phyloP scores from a whole-genome alignment of 2,888 invertebrate species.

The Temnothorax rugatulus region DNA sequence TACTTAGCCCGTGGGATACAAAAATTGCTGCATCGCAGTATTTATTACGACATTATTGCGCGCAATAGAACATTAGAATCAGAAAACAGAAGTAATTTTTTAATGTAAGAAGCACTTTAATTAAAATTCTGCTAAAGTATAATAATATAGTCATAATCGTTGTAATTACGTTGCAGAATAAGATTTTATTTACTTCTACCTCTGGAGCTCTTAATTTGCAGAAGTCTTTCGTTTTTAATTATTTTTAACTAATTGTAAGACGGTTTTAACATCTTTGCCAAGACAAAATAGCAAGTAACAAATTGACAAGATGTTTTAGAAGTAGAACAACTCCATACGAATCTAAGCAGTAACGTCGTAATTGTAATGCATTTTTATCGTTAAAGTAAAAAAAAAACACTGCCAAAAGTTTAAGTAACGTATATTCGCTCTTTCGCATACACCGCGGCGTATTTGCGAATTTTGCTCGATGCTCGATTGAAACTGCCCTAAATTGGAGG shows the following conservation, averaged over 20 bases:
- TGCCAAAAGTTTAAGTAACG: not conserved
- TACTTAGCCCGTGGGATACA: not conserved
- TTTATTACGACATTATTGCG: not conserved
- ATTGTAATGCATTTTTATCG: not conserved
- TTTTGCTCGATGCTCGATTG: not conserved
- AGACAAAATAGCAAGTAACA: not conserved
- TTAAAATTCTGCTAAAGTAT: not conserved
- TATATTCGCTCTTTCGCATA: not conserved
- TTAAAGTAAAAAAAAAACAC: not conserved
- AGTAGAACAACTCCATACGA: not conserved
- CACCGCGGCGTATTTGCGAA: not conserved
- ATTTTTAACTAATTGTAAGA: not conserved
- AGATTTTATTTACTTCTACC: constrained; percentile 1
- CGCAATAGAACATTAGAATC: not conserved
- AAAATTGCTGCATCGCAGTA: not conserved
- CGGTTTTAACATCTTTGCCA: not conserved
- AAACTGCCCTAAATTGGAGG: constrained; percentile 11
- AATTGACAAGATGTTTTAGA: not conserved
- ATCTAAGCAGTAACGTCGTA: not conserved
- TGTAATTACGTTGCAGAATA: not conserved
- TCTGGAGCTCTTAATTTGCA: constrained; percentile 2
- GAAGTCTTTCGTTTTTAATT: not conserved
- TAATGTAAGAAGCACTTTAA: constrained; percentile 8
- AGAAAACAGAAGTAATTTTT: not conserved
- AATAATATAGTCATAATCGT: not conserved